These are phyloP conservation scores for Rhinoptilus africanus DNA, from an alignment of 2,113 vertebrate species.

Conservation along the genomic window DNA sequence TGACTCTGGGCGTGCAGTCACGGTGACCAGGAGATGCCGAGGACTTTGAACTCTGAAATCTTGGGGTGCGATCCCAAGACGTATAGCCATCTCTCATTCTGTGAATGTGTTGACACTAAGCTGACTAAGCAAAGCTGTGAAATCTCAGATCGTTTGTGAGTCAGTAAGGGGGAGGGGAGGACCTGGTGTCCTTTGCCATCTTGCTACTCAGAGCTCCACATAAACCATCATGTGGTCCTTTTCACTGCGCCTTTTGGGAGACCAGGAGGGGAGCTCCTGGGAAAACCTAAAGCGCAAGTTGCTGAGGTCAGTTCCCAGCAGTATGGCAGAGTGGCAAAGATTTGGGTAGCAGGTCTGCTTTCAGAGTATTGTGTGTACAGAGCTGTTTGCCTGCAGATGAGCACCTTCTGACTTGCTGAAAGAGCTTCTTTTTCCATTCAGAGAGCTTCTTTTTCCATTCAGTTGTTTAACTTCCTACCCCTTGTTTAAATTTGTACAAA, in stretches of 20 bases:
- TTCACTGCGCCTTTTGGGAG: neutral
- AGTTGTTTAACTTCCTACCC: slow-evolving; percentile 34
- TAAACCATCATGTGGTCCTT: neutral
- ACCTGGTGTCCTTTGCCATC: slow-evolving; percentile 26
- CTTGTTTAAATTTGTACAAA: slow-evolving; percentile 27
- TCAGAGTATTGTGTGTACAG: neutral
- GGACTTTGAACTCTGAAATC: slow-evolving; percentile 52
- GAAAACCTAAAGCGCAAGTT: neutral
- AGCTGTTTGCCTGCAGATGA: neutral
- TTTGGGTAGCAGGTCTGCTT: neutral
- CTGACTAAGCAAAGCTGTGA: slow-evolving; percentile 75
- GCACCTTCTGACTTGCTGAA: slow-evolving; percentile 57
- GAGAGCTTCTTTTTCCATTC: slow-evolving; percentile 49
- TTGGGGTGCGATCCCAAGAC: slow-evolving; percentile 61
- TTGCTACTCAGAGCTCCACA: slow-evolving; percentile 7
- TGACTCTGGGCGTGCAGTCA: slow-evolving; percentile 86
- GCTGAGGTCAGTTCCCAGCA: slow-evolving; percentile 7
- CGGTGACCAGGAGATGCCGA: slow-evolving; percentile 75
- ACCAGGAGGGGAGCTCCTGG: neutral
- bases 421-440: slow-evolving; percentile 55
- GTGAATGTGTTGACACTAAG: slow-evolving; percentile 89
- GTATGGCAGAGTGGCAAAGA: slow-evolving; percentile 2
- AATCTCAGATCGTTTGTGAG: slow-evolving; percentile 30
- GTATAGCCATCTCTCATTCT: slow-evolving; percentile 88
- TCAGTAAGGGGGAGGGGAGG: neutral